Conservation (phyloP, 2,797 vertebrate species). For the Delichon dasypus region DNA sequence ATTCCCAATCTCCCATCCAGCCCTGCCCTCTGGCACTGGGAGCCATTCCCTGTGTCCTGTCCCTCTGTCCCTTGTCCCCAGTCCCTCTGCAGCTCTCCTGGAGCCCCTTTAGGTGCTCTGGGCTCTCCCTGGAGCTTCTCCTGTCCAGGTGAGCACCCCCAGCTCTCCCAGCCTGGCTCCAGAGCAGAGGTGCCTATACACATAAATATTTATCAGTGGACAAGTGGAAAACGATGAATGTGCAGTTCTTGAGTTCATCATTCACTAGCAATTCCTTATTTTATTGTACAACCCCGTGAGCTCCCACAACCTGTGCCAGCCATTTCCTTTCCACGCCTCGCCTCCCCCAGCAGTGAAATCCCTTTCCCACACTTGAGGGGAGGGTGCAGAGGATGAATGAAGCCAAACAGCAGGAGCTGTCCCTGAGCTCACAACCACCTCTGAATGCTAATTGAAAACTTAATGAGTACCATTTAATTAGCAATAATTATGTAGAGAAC, state of each 20-base stretch:
- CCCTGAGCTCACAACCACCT: not conserved
- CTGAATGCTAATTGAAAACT: not conserved
- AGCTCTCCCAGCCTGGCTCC: not conserved
- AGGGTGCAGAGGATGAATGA: not conserved
- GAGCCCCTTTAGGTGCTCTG: not conserved
- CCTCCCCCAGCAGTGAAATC: not conserved
- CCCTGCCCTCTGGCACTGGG: not conserved
- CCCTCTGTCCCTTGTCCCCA: fast-evolving
- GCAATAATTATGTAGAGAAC: not conserved
- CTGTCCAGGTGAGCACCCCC: not conserved
- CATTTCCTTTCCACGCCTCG: not conserved
- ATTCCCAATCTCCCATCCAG: fast-evolving
- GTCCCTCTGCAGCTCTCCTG: not conserved
- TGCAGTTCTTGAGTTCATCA: not conserved
- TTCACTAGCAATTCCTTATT: not conserved
- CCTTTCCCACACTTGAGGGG: not conserved
- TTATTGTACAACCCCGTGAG: not conserved
- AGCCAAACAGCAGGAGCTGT: not conserved
- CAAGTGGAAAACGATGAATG: not conserved
- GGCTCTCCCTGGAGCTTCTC: not conserved
- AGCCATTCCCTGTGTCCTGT: not conserved
- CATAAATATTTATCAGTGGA: not conserved
- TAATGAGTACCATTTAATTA: not conserved
- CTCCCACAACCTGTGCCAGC: not conserved
- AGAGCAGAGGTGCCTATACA: not conserved